These are phyloP conservation scores for Heliconius eleuchia DNA, from an alignment of 1,140 invertebrate genomes.

Conservation along the genomic window DNA sequence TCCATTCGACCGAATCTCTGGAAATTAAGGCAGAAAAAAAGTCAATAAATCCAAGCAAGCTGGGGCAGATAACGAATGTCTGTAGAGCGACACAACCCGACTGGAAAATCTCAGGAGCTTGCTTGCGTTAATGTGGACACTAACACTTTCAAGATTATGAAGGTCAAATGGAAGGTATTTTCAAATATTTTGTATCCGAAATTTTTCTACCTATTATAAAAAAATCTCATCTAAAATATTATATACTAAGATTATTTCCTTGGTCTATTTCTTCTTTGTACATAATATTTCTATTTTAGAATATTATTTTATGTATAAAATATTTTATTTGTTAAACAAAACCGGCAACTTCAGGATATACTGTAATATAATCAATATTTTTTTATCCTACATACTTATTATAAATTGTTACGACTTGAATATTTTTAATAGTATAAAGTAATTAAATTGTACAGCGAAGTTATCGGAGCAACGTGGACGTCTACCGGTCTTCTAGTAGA, in stretches of 20 bases:
- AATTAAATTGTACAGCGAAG: conserved; percentile 34
- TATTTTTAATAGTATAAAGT: conserved; percentile 36
- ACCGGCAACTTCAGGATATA: no score
- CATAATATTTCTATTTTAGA: no score
- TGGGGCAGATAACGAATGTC: conserved; percentile 70
- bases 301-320: no score
- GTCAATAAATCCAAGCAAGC: conserved; percentile 60
- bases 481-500: conserved; percentile 54
- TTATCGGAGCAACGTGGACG: conserved; percentile 48
- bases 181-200: background rate
- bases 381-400: no score
- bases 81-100: conserved; percentile 51
- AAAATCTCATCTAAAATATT: background rate
- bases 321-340: no score
- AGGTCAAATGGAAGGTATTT: background rate
- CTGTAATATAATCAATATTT: no score
- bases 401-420: background rate
- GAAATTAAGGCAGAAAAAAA: conserved; percentile 77
- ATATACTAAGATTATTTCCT: no score
- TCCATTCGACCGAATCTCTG: conserved; percentile 76
- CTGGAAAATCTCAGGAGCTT: conserved; percentile 47
- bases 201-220: background rate
- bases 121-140: conserved; percentile 63
- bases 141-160: conserved; percentile 39
- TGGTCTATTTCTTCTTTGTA: no score